These are phyloP conservation scores for Achlya flavicornis DNA, from an alignment of 2,888 invertebrate genomes.

Conservation along the genomic window DNA sequence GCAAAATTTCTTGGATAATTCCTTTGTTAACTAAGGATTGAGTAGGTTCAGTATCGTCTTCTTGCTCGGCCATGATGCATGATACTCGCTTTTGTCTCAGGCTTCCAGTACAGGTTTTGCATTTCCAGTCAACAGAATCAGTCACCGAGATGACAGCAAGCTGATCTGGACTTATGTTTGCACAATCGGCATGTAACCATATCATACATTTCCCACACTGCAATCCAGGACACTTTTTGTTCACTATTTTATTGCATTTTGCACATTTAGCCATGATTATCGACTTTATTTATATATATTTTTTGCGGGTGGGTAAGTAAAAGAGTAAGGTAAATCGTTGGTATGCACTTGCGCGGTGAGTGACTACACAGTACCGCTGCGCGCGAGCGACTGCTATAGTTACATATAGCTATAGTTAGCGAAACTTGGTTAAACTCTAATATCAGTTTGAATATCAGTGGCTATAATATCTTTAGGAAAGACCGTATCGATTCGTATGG, in stretches of 20 bases:
- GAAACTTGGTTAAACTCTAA: too few relatives aligned
- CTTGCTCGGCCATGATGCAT: conserved; percentile 8
- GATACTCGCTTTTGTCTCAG: conserved; percentile 5
- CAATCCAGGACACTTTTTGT: too few relatives aligned
- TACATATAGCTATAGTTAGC: too few relatives aligned
- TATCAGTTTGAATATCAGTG: too few relatives aligned
- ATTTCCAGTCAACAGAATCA: conserved; percentile 2
- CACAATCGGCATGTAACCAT: background rate
- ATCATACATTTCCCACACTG: background rate
- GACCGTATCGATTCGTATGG: too few relatives aligned
- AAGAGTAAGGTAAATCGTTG: too few relatives aligned
- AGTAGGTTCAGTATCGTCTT: background rate
- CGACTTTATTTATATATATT: background rate
- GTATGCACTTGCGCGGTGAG: too few relatives aligned
- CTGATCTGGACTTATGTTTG: background rate
- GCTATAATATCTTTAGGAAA: too few relatives aligned
- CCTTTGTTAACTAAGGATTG: background rate
- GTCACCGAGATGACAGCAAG: background rate
- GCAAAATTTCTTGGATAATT: background rate
- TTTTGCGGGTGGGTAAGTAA: background rate
- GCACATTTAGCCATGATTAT: conserved; percentile 1
- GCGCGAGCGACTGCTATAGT: too few relatives aligned
- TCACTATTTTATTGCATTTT: conserved; percentile 4
- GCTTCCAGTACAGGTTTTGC: conserved; percentile 7
- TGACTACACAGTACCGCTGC: too few relatives aligned